These are phyloP conservation scores for Eunapius fragilis DNA, from an alignment of 37 sponge, comb jelly and placozoan genomes.

Conservation along the genomic window DNA sequence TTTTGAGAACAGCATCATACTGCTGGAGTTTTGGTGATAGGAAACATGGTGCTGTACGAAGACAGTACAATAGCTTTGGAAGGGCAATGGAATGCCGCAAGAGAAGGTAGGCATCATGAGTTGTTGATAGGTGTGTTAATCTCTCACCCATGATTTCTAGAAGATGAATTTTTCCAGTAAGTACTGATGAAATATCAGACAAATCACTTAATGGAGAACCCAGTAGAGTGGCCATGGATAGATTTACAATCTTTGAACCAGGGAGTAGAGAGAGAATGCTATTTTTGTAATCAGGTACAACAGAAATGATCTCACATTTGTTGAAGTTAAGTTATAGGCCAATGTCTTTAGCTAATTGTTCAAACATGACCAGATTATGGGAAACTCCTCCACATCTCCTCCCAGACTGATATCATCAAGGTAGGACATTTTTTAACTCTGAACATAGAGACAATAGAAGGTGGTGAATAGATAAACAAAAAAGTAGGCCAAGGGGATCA, in stretches of 20 bases:
- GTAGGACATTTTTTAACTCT: slow-evolving; percentile 35
- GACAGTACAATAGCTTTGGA: slow-evolving; percentile 40
- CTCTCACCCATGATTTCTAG: slow-evolving; percentile 10
- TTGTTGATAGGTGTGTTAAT: slow-evolving; percentile 6
- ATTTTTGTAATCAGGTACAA: not conserved
- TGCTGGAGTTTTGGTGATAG: not conserved
- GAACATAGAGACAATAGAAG: slow-evolving; percentile 6
- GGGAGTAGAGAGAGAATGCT: not conserved
- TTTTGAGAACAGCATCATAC: slow-evolving; percentile 19
- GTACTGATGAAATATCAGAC: not conserved
- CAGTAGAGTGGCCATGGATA: slow-evolving; percentile 9
- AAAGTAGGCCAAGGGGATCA: slow-evolving; percentile 33
- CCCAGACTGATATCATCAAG: slow-evolving; percentile 38
- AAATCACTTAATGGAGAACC: slow-evolving; percentile 20
- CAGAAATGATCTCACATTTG: slow-evolving; percentile 35
- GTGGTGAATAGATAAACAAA: slow-evolving; percentile 33
- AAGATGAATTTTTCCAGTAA: not conserved
- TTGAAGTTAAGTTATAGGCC: slow-evolving; percentile 21
- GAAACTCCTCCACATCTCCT: slow-evolving; percentile 5
- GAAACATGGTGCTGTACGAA: slow-evolving; percentile 43
- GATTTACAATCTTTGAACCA: not conserved
- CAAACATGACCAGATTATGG: slow-evolving; percentile 7
- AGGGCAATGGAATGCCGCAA: slow-evolving; percentile 33
- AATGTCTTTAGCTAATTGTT: slow-evolving; percentile 16
- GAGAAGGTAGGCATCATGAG: slow-evolving; percentile 43